These are phyloP conservation scores for Laticauda colubrina DNA, from an alignment of 2,113 vertebrate genomes.

Conservation along the genomic window DNA sequence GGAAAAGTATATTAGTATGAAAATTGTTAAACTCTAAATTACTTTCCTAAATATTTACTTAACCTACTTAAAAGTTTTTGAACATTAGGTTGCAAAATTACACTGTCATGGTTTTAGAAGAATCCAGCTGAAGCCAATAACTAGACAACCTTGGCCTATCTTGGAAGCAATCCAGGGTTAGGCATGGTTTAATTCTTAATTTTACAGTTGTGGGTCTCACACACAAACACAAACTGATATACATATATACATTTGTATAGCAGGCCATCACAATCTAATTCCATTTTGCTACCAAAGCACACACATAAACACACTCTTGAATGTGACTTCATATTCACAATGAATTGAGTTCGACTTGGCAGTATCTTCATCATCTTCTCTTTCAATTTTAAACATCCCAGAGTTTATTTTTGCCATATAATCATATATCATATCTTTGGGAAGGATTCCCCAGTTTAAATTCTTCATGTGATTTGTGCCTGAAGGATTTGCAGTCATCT, in stretches of 20 bases:
- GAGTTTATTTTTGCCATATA: not conserved
- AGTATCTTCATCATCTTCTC: not conserved
- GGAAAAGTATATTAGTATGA: not conserved
- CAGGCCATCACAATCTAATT: not conserved
- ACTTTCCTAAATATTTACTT: not conserved
- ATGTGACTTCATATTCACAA: not conserved
- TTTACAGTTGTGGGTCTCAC: not conserved
- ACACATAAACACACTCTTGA: not conserved
- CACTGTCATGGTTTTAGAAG: not conserved
- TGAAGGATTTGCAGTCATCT: not conserved
- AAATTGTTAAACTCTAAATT: not conserved
- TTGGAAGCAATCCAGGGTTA: not conserved
- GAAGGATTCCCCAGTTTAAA: not conserved
- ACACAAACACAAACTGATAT: not conserved
- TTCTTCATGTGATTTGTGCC: not conserved
- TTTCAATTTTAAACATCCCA: not conserved
- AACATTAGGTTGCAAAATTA: rapidly evolving
- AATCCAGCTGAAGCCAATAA: not conserved
- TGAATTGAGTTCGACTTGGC: not conserved
- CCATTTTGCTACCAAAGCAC: not conserved
- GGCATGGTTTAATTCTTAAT: not conserved
- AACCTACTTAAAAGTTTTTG: not conserved
- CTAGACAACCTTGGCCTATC: not conserved
- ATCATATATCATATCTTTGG: not conserved
- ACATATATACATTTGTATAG: not conserved